These are phyloP conservation scores for Toxotes jaculatrix DNA, from an alignment of 2,113 vertebrate species.

Conservation along the genomic window DNA sequence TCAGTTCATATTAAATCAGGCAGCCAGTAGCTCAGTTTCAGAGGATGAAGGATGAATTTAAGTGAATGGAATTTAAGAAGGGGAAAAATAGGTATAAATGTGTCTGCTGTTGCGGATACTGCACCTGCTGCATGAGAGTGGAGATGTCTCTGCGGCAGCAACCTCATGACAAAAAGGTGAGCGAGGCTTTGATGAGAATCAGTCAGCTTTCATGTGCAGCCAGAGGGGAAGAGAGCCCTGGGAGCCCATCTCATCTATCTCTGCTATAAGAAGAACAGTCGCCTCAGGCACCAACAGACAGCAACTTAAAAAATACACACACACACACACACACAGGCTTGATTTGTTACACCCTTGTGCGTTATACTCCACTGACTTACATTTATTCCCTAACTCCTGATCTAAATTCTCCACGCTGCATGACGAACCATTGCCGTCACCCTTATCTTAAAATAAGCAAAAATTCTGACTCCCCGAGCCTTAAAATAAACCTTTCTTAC, in stretches of 20 bases:
- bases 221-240: slow-evolving; percentile 58
- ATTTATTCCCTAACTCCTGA: slow-evolving; percentile 43
- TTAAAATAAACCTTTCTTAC: slow-evolving; percentile 40
- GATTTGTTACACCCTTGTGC: slow-evolving; percentile 35
- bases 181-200: slow-evolving; percentile 69
- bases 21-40: background rate
- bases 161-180: slow-evolving; percentile 57
- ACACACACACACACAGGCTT: slow-evolving; percentile 9
- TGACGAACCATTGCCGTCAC: slow-evolving; percentile 45
- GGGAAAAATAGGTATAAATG: slow-evolving; percentile 2
- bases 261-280: slow-evolving; percentile 56
- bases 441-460: slow-evolving; percentile 56
- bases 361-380: slow-evolving; percentile 43
- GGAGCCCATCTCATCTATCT: slow-evolving; percentile 64
- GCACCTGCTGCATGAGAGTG: slow-evolving; percentile 45
- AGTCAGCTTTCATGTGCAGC: slow-evolving; percentile 73
- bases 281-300: slow-evolving; percentile 45
- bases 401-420: slow-evolving; percentile 44
- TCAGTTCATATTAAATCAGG: slow-evolving; percentile 21
- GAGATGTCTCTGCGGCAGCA: slow-evolving; percentile 33
- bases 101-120: slow-evolving; percentile 6
- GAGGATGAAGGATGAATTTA: slow-evolving; percentile 21
- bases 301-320: slow-evolving; percentile 38
- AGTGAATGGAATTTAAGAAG: slow-evolving; percentile 27
- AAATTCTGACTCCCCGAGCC: slow-evolving; percentile 23